These are phyloP conservation scores for Pelochelys cantorii DNA, from an alignment of 2,797 vertebrate species.

Conservation along the genomic window DNA sequence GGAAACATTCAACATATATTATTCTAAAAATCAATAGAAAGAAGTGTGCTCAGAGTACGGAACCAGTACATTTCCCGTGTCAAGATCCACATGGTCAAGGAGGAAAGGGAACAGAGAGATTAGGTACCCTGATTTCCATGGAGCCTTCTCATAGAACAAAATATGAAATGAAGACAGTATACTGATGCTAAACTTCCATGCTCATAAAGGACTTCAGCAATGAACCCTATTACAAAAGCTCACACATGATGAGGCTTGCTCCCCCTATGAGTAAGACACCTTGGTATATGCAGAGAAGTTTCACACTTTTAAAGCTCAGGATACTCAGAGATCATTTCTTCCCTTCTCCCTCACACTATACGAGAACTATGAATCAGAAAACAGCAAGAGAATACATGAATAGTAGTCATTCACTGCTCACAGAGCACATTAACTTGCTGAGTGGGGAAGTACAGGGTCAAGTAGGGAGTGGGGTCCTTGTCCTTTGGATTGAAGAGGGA, in stretches of 20 bases:
- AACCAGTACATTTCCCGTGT: background rate
- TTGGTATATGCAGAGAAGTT: background rate
- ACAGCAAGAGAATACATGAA: background rate
- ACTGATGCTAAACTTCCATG: background rate
- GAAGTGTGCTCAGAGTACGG: background rate
- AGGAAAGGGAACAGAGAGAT: background rate
- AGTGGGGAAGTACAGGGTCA: background rate
- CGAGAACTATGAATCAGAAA: background rate
- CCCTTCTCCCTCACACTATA: background rate
- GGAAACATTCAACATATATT: background rate
- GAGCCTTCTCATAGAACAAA: background rate
- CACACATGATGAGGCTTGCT: background rate
- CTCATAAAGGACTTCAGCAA: background rate
- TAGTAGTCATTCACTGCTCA: background rate
- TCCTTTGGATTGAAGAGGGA: background rate
- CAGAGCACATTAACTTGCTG: background rate
- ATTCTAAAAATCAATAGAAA: background rate
- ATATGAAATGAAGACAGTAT: background rate
- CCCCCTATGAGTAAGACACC: background rate
- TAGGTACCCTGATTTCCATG: background rate
- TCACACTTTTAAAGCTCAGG: background rate
- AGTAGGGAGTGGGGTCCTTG: background rate
- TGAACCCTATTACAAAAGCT: background rate
- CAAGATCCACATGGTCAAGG: background rate
- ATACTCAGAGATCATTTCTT: background rate